Conservation (phyloP, 2,888 invertebrate species). For the Rhingia campestris region DNA sequence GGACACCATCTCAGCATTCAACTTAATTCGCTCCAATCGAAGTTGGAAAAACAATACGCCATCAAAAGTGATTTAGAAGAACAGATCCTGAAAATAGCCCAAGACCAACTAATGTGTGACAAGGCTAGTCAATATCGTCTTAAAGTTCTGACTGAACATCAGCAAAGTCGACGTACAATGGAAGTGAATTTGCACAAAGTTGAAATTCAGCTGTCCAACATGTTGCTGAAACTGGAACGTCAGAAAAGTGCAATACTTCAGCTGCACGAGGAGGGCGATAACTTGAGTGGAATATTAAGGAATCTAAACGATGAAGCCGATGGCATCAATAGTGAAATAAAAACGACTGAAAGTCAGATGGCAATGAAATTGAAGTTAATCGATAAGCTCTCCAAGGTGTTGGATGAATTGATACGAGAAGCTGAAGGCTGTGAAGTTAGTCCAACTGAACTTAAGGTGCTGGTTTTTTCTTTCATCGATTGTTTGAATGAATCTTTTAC, state of each 20-base stretch:
- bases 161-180: constrained; percentile 82
- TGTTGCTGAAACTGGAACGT: constrained; percentile 83
- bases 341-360: constrained; percentile 82
- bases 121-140: constrained; percentile 85
- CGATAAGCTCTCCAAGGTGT: constrained; percentile 83
- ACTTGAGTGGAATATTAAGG: constrained; percentile 78
- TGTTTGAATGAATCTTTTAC: constrained; percentile 77
- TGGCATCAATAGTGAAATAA: constrained; percentile 82
- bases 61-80: constrained; percentile 86
- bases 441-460: constrained; percentile 75
- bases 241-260: constrained; percentile 77
- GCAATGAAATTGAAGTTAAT: constrained; percentile 84
- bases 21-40: constrained; percentile 79
- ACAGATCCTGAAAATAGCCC: constrained; percentile 85
- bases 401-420: constrained; percentile 83
- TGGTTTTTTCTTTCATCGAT: constrained; percentile 76
- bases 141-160: constrained; percentile 83
- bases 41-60: constrained; percentile 84
- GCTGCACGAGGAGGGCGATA: constrained; percentile 77
- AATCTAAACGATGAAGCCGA: constrained; percentile 83
- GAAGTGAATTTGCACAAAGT: constrained; percentile 80
- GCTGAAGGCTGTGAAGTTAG: constrained; percentile 82
- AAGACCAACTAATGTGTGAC: constrained; percentile 87
- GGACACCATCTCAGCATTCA: constrained; percentile 79
- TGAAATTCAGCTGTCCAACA: constrained; percentile 85